phyloP scores from a whole-genome alignment of 2,888 invertebrate genomes.

The Caenorhabditis uteleia region DNA sequence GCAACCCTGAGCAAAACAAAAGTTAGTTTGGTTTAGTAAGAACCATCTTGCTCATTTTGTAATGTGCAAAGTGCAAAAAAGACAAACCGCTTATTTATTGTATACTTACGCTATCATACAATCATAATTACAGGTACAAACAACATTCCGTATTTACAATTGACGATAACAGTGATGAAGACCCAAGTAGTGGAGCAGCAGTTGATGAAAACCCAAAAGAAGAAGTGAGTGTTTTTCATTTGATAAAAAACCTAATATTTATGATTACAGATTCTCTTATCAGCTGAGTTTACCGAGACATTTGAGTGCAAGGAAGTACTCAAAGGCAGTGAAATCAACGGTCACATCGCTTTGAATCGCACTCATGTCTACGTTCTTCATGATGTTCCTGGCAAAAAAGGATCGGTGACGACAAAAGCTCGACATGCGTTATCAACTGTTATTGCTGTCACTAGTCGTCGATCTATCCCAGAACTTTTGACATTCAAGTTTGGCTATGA shows the following conservation, averaged over 20 bases:
- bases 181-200: slow-evolving; percentile 11
- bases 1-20: too few species aligned
- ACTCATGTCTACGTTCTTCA: slow-evolving; percentile 65
- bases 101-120: not conserved
- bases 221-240: slow-evolving; percentile 21
- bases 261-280: slow-evolving; percentile 35
- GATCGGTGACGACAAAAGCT: slow-evolving; percentile 84
- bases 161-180: slow-evolving; percentile 49
- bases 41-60: too few species aligned
- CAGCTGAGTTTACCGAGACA: slow-evolving; percentile 81
- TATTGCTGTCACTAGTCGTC: slow-evolving; percentile 95
- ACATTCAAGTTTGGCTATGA: slow-evolving; percentile 77
- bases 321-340: slow-evolving; percentile 48
- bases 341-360: slow-evolving; percentile 58
- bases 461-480: slow-evolving; percentile 90
- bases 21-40: too few species aligned
- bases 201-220: slow-evolving; percentile 41
- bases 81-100: too few species aligned
- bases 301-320: slow-evolving; percentile 92
- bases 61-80: not conserved
- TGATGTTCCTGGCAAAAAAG: slow-evolving; percentile 69
- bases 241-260: not conserved
- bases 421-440: slow-evolving; percentile 87
- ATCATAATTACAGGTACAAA: slow-evolving; percentile 73
- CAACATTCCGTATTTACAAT: slow-evolving; percentile 50